A percentile compares a stretch with the other conserved stretches of the same genome.
Evolutionary conservation across 2,113 vertebrate genomes (phyloP).

Genomic region (Salvelinus namaycush): DNA sequence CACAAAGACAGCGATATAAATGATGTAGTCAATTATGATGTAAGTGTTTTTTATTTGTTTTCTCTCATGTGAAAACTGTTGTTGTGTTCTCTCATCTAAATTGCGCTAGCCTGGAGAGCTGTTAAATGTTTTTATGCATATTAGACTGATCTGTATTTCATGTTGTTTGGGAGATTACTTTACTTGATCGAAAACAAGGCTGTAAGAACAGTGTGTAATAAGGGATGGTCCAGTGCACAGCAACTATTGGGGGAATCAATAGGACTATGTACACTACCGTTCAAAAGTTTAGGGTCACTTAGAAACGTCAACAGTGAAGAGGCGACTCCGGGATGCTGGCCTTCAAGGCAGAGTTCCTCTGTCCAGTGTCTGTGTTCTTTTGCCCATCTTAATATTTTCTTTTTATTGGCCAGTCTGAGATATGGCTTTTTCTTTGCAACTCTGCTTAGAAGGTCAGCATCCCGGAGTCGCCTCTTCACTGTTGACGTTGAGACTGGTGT

Average conservation of each 20-base stretch:
- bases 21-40: neutral
- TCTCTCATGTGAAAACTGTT: neutral
- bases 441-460: no score
- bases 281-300: no score
- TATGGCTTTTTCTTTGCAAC: no score
- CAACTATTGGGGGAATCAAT: slow-evolving; percentile 61
- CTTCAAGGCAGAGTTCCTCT: no score
- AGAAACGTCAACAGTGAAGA: no score
- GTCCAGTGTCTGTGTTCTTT: no score
- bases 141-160: slow-evolving; percentile 36
- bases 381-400: no score
- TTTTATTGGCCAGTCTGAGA: no score
- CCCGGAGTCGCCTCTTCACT: no score
- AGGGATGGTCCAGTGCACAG: slow-evolving; percentile 43
- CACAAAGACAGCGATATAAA: neutral
- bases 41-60: slow-evolving; percentile 1
- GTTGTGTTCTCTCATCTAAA: slow-evolving; percentile 5
- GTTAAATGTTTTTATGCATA: neutral
- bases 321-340: no score
- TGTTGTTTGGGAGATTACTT: slow-evolving; percentile 32
- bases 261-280: slow-evolving; percentile 26
- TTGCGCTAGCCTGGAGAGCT: slow-evolving; percentile 27
- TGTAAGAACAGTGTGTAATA: slow-evolving; percentile 24
- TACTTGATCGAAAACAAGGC: slow-evolving; percentile 30
- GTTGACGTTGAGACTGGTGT: no score